Percentiles rank a stretch among this genome's conserved stretches.
Evolutionary conservation across 2,113 vertebrate genomes (phyloP).

Genomic region (Phrynosoma platyrhinos): DNA sequence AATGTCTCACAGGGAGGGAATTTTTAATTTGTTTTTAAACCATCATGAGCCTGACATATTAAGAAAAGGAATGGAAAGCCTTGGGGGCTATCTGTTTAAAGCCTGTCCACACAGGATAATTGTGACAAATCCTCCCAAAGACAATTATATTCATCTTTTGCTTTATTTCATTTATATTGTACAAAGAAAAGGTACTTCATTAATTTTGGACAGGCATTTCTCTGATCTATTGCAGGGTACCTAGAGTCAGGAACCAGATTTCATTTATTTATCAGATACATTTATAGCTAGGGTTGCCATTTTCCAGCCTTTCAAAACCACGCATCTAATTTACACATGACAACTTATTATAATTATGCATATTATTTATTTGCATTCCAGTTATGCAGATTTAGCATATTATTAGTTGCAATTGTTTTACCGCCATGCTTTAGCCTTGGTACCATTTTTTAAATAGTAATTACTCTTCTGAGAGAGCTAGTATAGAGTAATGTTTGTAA

Average conservation of each 20-base stretch:
- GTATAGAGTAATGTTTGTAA: too few relatives aligned
- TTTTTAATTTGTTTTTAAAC: slow-evolving; percentile 17
- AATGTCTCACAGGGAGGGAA: slow-evolving; percentile 3
- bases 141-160: not conserved
- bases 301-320: too few relatives aligned
- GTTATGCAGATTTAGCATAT: too few relatives aligned
- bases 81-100: accelerated
- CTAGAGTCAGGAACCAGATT: too few relatives aligned
- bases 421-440: too few relatives aligned
- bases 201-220: not conserved
- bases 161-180: not conserved
- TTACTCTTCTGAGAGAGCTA: too few relatives aligned
- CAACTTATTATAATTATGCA: too few relatives aligned
- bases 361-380: too few relatives aligned
- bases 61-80: not conserved
- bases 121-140: too few relatives aligned
- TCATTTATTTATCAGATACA: not conserved
- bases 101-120: not conserved
- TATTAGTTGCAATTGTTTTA: too few relatives aligned
- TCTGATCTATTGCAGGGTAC: not conserved
- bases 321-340: too few relatives aligned
- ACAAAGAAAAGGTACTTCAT: not conserved
- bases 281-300: not conserved
- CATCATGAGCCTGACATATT: not conserved
- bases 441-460: too few relatives aligned